These are phyloP conservation scores for Eumaeus atala DNA, from an alignment of 1,140 invertebrate genomes.

Conservation along the genomic window DNA sequence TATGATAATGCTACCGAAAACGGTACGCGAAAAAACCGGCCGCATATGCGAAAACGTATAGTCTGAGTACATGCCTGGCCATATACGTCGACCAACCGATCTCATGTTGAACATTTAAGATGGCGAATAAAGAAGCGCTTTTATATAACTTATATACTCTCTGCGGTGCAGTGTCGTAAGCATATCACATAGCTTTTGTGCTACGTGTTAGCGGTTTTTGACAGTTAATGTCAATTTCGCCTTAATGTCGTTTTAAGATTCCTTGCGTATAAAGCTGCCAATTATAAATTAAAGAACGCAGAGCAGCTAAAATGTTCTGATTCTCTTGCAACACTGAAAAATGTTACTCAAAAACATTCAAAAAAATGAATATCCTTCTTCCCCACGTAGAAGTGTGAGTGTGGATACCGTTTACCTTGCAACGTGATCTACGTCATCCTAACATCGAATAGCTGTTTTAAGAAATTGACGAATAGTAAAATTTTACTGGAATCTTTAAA, in stretches of 20 bases:
- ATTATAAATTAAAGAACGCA: no score
- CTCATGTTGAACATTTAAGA: not conserved
- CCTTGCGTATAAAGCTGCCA: no score
- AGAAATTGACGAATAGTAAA: conserved; percentile 7
- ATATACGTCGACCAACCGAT: conserved; percentile 27
- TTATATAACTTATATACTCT: conserved; percentile 14
- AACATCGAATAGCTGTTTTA: conserved; percentile 1
- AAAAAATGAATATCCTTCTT: no score
- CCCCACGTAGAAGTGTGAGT: not conserved
- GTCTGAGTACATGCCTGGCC: conserved; percentile 34
- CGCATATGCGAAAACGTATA: conserved; percentile 42
- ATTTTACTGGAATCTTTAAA: not conserved
- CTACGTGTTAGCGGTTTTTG: no score
- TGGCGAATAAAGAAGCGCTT: conserved; percentile 12
- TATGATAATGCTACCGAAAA: conserved; percentile 46
- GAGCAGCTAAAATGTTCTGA: no score
- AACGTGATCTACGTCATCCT: conserved; percentile 4
- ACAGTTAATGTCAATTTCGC: no score
- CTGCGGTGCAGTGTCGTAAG: no score
- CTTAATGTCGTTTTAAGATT: no score
- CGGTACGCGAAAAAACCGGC: conserved; percentile 34
- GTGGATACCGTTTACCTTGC: not conserved
- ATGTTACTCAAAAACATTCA: no score
- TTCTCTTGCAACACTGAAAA: no score
- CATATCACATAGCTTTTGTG: no score